These are phyloP conservation scores for Gadopsis marmoratus DNA, from an alignment of 2,797 vertebrate species.

Conservation along the genomic window DNA sequence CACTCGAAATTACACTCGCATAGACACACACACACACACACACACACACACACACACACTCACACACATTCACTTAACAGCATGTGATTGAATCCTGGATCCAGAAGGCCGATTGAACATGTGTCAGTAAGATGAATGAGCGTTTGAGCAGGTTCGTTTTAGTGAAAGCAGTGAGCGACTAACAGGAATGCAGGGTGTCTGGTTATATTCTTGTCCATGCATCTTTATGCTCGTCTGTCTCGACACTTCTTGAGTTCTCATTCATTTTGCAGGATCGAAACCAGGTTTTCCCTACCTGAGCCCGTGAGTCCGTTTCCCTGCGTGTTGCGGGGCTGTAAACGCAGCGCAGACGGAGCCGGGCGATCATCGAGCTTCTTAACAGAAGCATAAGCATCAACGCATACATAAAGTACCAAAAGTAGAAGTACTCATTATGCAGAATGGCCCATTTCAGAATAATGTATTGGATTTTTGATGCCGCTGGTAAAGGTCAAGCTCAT, in stretches of 20 bases:
- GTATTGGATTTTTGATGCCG: no score
- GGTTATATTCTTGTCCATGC: background rate
- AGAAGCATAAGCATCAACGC: no score
- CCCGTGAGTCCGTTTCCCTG: background rate
- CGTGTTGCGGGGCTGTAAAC: background rate
- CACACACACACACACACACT: constrained; percentile 7
- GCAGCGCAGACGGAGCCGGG: constrained; percentile 3
- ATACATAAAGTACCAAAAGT: no score
- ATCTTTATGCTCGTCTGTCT: background rate
- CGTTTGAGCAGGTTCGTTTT: constrained; percentile 21
- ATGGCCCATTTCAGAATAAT: no score
- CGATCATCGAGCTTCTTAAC: constrained; percentile 40
- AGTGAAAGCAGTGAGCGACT: constrained; percentile 6
- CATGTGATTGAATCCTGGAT: constrained; percentile 40
- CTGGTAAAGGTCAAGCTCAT: no score
- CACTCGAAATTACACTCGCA: constrained; percentile 4
- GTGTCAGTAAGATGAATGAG: constrained; percentile 53
- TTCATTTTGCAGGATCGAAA: constrained; percentile 11
- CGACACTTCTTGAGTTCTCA: background rate
- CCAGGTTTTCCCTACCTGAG: constrained; percentile 10
- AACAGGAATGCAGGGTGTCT: background rate
- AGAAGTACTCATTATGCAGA: no score
- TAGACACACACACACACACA: constrained; percentile 1
- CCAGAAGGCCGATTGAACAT: constrained; percentile 19
- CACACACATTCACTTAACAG: constrained; percentile 14